A percentile compares a stretch with the other conserved stretches of the same genome.
These are phyloP conservation scores for Tetramorium parvispinum DNA, from an alignment of 1,140 invertebrate species.

Conservation along the genomic window DNA sequence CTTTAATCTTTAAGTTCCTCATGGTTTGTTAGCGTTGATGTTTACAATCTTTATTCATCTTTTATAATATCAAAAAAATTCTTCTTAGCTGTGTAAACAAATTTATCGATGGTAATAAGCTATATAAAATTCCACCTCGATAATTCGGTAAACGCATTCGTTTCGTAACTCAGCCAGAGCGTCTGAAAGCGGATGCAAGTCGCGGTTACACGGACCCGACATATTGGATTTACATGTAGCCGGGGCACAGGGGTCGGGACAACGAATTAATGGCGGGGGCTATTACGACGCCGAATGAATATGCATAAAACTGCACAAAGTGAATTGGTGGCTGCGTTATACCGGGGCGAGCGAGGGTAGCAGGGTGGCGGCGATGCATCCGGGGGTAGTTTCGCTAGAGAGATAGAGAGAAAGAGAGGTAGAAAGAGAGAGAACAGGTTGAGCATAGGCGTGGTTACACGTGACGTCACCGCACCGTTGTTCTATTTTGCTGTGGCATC, in stretches of 20 bases:
- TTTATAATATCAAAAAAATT: not conserved
- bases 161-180: constrained; percentile 20
- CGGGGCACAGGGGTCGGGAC: constrained; percentile 55
- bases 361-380: constrained; percentile 32
- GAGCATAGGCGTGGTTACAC: constrained; percentile 80
- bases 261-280: constrained; percentile 77
- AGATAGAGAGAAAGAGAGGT: constrained; percentile 34
- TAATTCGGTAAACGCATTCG: constrained; percentile 56
- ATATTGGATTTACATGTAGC: constrained; percentile 78
- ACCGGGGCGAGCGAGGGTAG: constrained; percentile 44
- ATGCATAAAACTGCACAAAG: constrained; percentile 82
- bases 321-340: constrained; percentile 78
- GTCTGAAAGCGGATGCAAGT: constrained; percentile 60
- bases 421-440: constrained; percentile 49
- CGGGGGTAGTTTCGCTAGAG: constrained; percentile 53
- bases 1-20: not conserved
- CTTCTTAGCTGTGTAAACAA: not conserved
- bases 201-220: constrained; percentile 71
- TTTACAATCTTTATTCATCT: not conserved
- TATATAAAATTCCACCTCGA: constrained; percentile 18
- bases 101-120: not conserved
- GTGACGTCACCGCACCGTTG: constrained; percentile 80
- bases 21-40: not conserved
- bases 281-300: constrained; percentile 79
- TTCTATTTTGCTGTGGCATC: constrained; percentile 78